Evolutionary conservation across 2,888 invertebrate genomes (phyloP).

Genomic region (Nysson spinosus): DNA sequence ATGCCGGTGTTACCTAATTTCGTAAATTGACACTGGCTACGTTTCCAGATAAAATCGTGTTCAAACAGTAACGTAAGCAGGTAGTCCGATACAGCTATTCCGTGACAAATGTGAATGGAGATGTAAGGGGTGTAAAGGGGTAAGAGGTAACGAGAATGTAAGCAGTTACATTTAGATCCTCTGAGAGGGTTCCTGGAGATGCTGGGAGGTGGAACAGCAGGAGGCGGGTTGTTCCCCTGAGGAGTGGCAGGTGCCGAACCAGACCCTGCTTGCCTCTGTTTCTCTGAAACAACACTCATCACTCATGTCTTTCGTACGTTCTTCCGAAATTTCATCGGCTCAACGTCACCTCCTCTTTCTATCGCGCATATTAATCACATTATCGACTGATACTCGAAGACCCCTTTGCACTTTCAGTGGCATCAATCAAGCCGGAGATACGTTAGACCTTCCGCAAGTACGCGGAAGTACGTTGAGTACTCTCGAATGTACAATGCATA

Average conservation of each 20-base stretch:
- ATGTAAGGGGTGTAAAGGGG: constrained; percentile 47
- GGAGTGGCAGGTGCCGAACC: constrained; percentile 87
- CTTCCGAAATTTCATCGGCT: constrained; percentile 37
- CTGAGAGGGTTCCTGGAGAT: constrained; percentile 88
- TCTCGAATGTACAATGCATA: no score
- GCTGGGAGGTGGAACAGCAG: constrained; percentile 79
- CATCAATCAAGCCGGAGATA: no score
- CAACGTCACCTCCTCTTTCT: constrained; percentile 46
- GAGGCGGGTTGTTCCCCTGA: constrained; percentile 80
- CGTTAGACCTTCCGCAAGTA: no score
- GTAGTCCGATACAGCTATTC: constrained; percentile 30
- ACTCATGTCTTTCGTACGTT: constrained; percentile 60
- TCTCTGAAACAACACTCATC: constrained; percentile 80
- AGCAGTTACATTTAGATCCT: constrained; percentile 88
- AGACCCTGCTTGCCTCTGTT: constrained; percentile 81
- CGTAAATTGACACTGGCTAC: no score
- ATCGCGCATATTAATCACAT: constrained; percentile 37
- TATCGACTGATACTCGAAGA: no score
- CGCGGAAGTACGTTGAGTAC: constrained; percentile 33
- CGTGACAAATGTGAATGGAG: constrained; percentile 27
- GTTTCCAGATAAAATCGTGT: constrained; percentile 7
- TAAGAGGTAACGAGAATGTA: constrained; percentile 70
- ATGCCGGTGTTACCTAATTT: no score
- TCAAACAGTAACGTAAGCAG: constrained; percentile 32
- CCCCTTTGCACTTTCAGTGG: constrained; percentile 55